Evolutionary conservation across 2,888 invertebrate species (phyloP), one percentile per base, ranked within the genome.

Genomic region (Aricia artaxerxes): DNA sequence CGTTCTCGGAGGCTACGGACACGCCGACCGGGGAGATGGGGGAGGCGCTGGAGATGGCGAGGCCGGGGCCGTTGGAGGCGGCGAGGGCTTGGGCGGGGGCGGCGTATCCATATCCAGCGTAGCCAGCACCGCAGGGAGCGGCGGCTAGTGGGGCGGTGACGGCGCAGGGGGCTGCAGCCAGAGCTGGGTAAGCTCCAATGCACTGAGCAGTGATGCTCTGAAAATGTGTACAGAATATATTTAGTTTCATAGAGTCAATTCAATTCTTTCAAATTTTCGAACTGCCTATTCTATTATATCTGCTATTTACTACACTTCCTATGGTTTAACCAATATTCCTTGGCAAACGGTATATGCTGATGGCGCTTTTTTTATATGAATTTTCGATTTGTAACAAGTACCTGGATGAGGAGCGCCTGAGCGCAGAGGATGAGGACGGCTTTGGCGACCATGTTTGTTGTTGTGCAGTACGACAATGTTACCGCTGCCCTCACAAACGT

Each of bases 1-100:
- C 80, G 77, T 87, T 87, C 75, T 89, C 89, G 7, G 88, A 87
- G 0, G 84, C 79, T 3, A 89, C 83, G 2, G 84, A 82, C 11
- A 85, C 78, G 40, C 85, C 85, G 57, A 57, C 82, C 24, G 82
- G 83, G 44, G 83, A 79, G 73, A 83, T 82, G 24, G 84, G 83
- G 13, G 85, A 85, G 53, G 81, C 61, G 77, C 87, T 87, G 78
- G 85, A 83, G 5, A 87, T 84, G 9, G 83, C 78, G 16, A 84
- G 75, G 16, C 83, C 83, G 9, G 82, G 81, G 3, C 84, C 83
- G 78, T 81, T 82, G 78, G 83, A 81, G 9, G 83, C 82, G 7
- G 81, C 80, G 9, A 82, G 64, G 35, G 79, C 76, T 24, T 60
- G 57, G 60, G 80, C 35, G 6, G 73, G 60, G 72, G 73, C 78